A percentile compares a stretch with the other conserved stretches of the same genome.
Conservation (phyloP, 1,140 invertebrate species). For the Nasonia longicornis region DNA sequence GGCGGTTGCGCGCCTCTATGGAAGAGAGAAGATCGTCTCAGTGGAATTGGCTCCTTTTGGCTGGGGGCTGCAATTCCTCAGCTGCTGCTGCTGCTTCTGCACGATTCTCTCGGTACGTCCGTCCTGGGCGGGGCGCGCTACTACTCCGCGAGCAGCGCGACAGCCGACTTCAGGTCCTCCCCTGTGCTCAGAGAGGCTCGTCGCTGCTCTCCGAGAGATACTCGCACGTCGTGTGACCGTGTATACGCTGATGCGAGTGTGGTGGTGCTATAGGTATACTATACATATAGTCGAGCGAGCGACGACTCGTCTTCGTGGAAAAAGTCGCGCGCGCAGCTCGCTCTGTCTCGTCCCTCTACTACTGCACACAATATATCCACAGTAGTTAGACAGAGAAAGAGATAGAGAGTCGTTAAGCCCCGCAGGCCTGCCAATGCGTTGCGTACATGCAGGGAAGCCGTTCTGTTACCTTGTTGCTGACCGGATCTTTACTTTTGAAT, state of each 20-base stretch:
- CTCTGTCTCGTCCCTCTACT: not conserved
- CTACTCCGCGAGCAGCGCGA: not conserved
- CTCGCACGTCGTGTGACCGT: no score
- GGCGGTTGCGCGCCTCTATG: not conserved
- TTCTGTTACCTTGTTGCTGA: conserved; percentile 2
- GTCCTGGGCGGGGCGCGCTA: conserved; percentile 4
- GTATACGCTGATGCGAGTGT: not conserved
- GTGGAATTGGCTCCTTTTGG: not conserved
- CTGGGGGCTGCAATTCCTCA: not conserved
- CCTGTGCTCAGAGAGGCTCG: not conserved
- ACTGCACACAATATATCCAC: no score
- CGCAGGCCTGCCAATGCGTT: conserved; percentile 8
- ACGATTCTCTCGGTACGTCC: not conserved
- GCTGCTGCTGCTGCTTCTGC: not conserved
- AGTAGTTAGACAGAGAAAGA: not conserved
- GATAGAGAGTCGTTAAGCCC: not conserved
- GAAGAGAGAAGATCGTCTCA: not conserved
- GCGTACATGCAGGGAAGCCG: not conserved
- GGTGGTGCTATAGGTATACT: no score
- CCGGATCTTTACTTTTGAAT: conserved; percentile 3
- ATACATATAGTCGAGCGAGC: no score
- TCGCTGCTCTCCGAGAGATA: not conserved
- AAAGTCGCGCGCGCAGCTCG: conserved; percentile 27
- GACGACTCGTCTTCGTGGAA: conserved; percentile 27
- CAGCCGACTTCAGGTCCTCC: conserved; percentile 6